Evolutionary conservation across 2,113 vertebrate species (phyloP).

Genomic region (Oncorhynchus masou): DNA sequence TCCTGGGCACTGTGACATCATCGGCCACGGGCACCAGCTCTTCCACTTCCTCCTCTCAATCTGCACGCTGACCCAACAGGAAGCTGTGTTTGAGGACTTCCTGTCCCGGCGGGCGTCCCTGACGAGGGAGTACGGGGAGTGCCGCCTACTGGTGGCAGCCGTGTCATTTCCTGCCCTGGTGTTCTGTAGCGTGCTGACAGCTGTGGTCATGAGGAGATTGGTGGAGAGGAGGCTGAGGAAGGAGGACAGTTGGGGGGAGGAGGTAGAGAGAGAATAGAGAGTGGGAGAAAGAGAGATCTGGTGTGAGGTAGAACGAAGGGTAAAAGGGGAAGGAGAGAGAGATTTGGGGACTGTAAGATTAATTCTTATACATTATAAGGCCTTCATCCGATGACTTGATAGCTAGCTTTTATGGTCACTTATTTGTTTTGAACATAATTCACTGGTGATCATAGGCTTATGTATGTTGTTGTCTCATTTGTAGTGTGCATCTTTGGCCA

Average conservation of each 20-base stretch:
- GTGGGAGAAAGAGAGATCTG: neutral
- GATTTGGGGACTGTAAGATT: too few relatives aligned
- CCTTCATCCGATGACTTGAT: too few relatives aligned
- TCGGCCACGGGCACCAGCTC: slow-evolving; percentile 84
- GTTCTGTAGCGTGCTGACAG: slow-evolving; percentile 74
- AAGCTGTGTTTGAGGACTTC: slow-evolving; percentile 84
- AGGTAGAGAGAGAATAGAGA: neutral
- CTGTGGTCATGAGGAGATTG: slow-evolving; percentile 64
- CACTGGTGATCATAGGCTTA: neutral
- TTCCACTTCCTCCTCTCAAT: slow-evolving; percentile 81
- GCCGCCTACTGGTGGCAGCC: slow-evolving; percentile 70
- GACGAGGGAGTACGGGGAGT: slow-evolving; percentile 67
- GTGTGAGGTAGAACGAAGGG: neutral
- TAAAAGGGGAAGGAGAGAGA: neutral
- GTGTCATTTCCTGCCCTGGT: slow-evolving; percentile 75
- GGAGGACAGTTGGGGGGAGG: neutral
- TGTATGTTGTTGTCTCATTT: neutral
- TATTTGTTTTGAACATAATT: neutral
- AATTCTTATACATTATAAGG: too few relatives aligned
- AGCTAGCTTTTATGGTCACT: too few relatives aligned
- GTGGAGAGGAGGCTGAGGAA: slow-evolving; percentile 32
- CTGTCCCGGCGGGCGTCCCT: slow-evolving; percentile 76
- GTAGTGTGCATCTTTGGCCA: neutral
- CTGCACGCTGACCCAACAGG: slow-evolving; percentile 83
- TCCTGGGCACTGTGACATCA: slow-evolving; percentile 78